Conservation (phyloP, 2,797 vertebrate species). For the Urophycis tenuis region DNA sequence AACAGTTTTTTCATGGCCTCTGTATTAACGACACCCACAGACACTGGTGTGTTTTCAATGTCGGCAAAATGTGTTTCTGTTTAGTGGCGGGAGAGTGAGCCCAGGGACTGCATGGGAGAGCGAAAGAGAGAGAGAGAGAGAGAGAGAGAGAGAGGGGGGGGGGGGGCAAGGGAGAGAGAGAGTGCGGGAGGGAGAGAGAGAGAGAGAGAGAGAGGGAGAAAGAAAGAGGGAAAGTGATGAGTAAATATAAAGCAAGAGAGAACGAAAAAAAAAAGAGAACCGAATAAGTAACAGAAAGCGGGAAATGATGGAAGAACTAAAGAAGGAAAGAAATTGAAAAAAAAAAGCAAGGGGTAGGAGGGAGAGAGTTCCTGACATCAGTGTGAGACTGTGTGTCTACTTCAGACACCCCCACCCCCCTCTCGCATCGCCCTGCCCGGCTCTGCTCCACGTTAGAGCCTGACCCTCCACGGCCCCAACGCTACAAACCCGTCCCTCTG, state of each 20-base stretch:
- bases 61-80: conserved; percentile 67
- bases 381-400: conserved; percentile 29
- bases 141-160: not conserved
- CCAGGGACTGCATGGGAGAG: not conserved
- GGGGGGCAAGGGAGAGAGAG: not conserved
- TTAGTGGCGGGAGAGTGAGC: conserved; percentile 51
- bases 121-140: conserved; percentile 17
- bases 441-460: conserved; percentile 32
- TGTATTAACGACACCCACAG: conserved; percentile 45
- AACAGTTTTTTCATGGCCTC: conserved; percentile 50
- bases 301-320: not conserved
- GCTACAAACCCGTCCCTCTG: not conserved
- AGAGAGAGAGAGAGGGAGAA: not conserved
- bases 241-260: not conserved
- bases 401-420: too few species aligned
- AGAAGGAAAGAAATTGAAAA: not conserved
- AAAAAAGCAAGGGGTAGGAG: not conserved
- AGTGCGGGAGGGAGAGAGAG: conserved; percentile 11
- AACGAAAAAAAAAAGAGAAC: not conserved
- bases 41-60: conserved; percentile 54
- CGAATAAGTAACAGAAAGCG: not conserved
- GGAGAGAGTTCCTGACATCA: conserved; percentile 12
- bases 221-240: not conserved
- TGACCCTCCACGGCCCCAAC: conserved; percentile 32
- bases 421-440: conserved; percentile 28